These are phyloP conservation scores for Phaethon lepturus DNA, from an alignment of 2,113 vertebrate species.

Conservation along the genomic window DNA sequence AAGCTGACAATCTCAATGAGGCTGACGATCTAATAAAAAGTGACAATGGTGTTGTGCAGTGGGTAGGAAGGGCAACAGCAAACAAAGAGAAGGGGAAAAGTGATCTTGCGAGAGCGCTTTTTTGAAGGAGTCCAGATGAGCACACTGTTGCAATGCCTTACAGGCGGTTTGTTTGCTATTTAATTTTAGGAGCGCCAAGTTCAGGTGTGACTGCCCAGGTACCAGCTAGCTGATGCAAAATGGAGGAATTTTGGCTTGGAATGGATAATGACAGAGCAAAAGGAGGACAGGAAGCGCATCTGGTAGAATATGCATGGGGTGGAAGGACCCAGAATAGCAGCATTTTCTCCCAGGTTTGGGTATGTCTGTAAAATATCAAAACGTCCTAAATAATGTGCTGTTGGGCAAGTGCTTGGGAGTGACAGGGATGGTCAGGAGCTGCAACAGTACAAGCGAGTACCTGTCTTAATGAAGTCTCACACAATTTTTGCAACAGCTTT, in stretches of 20 bases:
- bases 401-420: background rate
- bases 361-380: background rate
- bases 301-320: background rate
- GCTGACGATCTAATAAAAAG: background rate
- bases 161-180: background rate
- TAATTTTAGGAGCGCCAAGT: background rate
- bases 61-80: background rate
- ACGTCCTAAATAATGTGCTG: background rate
- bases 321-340: background rate
- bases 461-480: background rate
- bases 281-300: background rate
- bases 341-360: background rate
- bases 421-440: background rate
- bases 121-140: background rate
- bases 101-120: background rate
- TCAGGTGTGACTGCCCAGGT: background rate
- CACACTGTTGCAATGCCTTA: background rate
- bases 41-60: background rate
- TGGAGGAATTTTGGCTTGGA: background rate
- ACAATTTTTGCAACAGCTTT: background rate
- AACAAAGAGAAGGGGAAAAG: background rate
- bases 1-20: constrained; percentile 21
- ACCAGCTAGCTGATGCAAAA: background rate
- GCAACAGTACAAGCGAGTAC: background rate
- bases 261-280: background rate